phyloP scores from a whole-genome alignment of 2,113 vertebrate genomes.

The Ovis canadensis region DNA sequence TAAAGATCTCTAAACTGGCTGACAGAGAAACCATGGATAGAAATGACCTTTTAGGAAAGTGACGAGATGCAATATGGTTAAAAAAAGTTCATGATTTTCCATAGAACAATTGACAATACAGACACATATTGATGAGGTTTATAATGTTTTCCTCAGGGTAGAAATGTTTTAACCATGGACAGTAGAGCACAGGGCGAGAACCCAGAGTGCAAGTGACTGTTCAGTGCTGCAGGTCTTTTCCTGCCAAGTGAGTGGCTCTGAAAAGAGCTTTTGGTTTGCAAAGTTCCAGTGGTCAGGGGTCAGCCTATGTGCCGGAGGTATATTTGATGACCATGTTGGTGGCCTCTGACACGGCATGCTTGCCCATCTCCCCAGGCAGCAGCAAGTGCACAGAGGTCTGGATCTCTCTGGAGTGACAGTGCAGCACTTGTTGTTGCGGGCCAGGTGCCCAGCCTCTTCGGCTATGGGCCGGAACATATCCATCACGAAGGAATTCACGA shows the following conservation, averaged over 20 bases:
- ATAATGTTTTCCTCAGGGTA: background rate
- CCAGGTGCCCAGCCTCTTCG: background rate
- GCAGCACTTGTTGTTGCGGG: background rate
- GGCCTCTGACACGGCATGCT: background rate
- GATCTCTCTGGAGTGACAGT: slow-evolving; percentile 76
- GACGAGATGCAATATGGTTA: background rate
- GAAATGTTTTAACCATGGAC: background rate
- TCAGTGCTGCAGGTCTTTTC: background rate
- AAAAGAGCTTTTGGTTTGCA: background rate
- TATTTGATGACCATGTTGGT: background rate
- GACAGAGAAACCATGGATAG: too few species aligned
- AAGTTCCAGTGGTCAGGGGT: background rate
- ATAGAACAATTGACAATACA: background rate
- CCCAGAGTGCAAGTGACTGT: background rate
- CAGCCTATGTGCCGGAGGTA: too few species aligned
- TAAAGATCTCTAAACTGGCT: too few species aligned
- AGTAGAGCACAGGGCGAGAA: background rate
- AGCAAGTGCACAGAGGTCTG: background rate
- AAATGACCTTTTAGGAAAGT: background rate
- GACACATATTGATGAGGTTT: background rate
- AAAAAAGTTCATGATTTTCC: background rate
- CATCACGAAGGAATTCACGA: background rate
- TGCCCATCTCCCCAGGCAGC: background rate
- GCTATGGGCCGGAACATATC: background rate
- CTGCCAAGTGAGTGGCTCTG: background rate